Percentiles rank a stretch among this genome's conserved stretches.
These are phyloP conservation scores for Drosophila siamana DNA, from an alignment of 2,888 invertebrate genomes.

Conservation along the genomic window DNA sequence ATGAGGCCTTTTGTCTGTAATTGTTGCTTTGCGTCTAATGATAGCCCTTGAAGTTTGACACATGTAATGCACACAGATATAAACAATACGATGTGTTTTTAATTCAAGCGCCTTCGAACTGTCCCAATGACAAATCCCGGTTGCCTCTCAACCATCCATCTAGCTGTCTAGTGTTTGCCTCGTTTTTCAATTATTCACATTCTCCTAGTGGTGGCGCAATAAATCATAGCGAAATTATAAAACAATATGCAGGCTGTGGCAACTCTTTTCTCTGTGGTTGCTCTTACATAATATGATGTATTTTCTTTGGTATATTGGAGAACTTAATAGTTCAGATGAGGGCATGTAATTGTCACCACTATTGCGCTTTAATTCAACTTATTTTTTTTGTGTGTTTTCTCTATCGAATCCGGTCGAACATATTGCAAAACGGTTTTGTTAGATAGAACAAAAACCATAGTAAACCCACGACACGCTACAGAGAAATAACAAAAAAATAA, in stretches of 20 bases:
- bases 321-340: not conserved
- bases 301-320: no score
- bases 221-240: conserved; percentile 70
- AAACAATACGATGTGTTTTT: conserved; percentile 21
- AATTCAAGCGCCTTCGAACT: conserved; percentile 26
- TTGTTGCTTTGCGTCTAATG: conserved; percentile 66
- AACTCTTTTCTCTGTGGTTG: conserved; percentile 47
- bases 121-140: conserved; percentile 37
- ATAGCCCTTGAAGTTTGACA: conserved; percentile 64
- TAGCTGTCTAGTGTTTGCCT: conserved; percentile 3
- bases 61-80: conserved; percentile 16
- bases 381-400: conserved; percentile 32
- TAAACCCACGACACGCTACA: conserved; percentile 8
- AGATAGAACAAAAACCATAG: conserved; percentile 15
- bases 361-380: not conserved
- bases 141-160: conserved; percentile 14
- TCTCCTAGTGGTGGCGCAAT: conserved; percentile 29
- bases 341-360: not conserved
- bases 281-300: not conserved
- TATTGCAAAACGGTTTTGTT: conserved; percentile 37
- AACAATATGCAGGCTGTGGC: conserved; percentile 58
- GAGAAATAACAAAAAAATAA: no score
- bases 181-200: conserved; percentile 30
- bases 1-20: conserved; percentile 71
- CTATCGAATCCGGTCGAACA: conserved; percentile 36